Conservation (phyloP, 1,140 invertebrate species). For the Asbolus verrucosus region DNA sequence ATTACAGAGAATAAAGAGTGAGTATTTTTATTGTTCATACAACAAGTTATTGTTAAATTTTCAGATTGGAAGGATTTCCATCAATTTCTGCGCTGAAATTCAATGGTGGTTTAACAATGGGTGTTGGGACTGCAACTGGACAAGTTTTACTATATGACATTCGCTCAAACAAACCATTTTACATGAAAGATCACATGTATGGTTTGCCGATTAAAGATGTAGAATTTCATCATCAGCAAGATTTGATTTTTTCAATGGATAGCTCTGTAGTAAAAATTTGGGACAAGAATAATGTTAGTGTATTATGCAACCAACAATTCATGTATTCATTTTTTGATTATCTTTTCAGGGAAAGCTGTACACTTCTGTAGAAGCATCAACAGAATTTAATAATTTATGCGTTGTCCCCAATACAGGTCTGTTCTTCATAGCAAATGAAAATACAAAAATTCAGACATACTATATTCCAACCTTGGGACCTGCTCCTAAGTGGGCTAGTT, state of each 20-base stretch:
- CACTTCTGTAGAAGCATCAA: constrained; percentile 90
- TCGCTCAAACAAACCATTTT: constrained; percentile 87
- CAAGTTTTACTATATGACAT: constrained; percentile 97
- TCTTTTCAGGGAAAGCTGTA: constrained; percentile 87
- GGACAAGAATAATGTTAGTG: constrained; percentile 87
- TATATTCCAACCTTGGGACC: constrained; percentile 96
- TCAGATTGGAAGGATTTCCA: constrained; percentile 75
- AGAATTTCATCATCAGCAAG: constrained; percentile 84
- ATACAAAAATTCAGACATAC: constrained; percentile 93
- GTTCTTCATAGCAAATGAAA: constrained; percentile 95
- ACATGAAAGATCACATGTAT: constrained; percentile 96
- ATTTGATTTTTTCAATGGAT: constrained; percentile 94
- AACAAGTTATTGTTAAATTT: constrained; percentile 35
- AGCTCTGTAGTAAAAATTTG: constrained; percentile 93
- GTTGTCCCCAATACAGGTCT: constrained; percentile 90
- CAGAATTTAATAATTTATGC: constrained; percentile 91
- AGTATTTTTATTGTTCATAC: constrained; percentile 34
- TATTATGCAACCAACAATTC: constrained; percentile 8
- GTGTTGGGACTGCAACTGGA: constrained; percentile 92
- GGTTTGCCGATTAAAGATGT: constrained; percentile 91
- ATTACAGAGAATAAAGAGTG: constrained; percentile 69
- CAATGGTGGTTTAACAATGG: constrained; percentile 86
- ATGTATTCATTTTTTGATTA: constrained; percentile 8
- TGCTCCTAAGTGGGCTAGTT: constrained; percentile 97
- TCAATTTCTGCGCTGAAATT: constrained; percentile 85